These are phyloP conservation scores for Formica aserva DNA, from an alignment of 2,888 invertebrate species.

Conservation along the genomic window DNA sequence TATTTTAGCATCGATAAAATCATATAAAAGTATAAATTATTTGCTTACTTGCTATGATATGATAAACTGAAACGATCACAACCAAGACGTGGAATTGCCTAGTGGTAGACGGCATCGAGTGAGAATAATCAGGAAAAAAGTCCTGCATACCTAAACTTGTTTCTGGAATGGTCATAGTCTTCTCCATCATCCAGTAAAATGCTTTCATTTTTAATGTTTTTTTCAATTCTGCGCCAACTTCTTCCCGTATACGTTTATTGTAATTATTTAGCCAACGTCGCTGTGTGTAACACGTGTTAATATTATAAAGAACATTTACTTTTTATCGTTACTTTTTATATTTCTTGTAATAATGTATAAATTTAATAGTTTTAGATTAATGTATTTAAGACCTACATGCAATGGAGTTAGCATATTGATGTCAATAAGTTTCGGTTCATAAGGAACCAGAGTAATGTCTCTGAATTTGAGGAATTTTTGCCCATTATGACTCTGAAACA, in stretches of 20 bases:
- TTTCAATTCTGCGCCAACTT: constrained; percentile 92
- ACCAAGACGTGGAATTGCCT: constrained; percentile 59
- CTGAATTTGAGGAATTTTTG: constrained; percentile 91
- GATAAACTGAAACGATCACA: constrained; percentile 52
- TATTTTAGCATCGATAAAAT: not conserved
- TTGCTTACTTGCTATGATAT: constrained; percentile 57
- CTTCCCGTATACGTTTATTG: constrained; percentile 90
- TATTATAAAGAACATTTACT: not conserved
- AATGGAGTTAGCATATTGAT: constrained; percentile 90
- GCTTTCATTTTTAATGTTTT: constrained; percentile 90
- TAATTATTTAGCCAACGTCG: constrained; percentile 93
- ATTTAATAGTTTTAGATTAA: not conserved
- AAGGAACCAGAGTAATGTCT: constrained; percentile 94
- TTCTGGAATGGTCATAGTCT: constrained; percentile 90
- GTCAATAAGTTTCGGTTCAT: constrained; percentile 94
- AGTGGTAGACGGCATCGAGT: constrained; percentile 54
- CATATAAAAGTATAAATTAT: not conserved
- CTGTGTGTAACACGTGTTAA: constrained; percentile 85
- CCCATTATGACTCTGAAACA: constrained; percentile 80
- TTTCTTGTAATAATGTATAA: constrained; percentile 6
- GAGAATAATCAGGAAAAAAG: constrained; percentile 68
- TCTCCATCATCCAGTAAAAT: constrained; percentile 94
- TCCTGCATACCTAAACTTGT: constrained; percentile 81
- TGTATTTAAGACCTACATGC: constrained; percentile 88
- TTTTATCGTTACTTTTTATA: not conserved